Conservation (phyloP, 2,113 vertebrate species). For the Syrrhaptes paradoxus region DNA sequence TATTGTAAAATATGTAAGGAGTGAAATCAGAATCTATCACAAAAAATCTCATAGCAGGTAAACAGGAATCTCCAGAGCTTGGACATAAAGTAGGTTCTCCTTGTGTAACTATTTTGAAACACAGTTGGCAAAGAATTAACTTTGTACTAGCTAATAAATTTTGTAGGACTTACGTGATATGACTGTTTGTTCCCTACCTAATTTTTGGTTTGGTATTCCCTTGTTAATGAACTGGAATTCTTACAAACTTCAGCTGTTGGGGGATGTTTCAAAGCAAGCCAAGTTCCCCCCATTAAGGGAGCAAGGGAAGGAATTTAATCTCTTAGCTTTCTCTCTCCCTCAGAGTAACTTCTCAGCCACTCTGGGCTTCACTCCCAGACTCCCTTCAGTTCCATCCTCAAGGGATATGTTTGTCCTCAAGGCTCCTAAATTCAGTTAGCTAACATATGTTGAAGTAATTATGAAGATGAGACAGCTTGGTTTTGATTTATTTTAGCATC, state of each 20-base stretch:
- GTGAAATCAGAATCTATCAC: neutral
- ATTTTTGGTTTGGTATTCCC: neutral
- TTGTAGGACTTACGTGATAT: neutral
- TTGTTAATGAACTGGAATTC: neutral
- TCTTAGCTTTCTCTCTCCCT: neutral
- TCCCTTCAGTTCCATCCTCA: neutral
- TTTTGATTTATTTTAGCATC: neutral
- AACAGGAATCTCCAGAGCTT: neutral
- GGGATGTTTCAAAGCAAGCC: neutral
- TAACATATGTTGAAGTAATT: neutral
- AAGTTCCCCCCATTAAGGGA: neutral
- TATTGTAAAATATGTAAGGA: neutral
- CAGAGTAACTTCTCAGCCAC: neutral
- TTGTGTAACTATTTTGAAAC: neutral
- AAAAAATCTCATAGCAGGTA: neutral
- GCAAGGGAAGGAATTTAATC: neutral
- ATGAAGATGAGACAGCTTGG: neutral
- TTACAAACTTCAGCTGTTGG: neutral
- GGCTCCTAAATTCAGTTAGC: neutral
- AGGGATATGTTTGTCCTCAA: neutral
- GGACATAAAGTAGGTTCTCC: neutral
- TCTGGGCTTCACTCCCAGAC: constrained; percentile 18
- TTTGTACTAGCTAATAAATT: neutral
- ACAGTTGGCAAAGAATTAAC: neutral
- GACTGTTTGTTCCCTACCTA: neutral